Conservation (phyloP, 2,888 invertebrate genomes). For the Trissolcus brochymenae region DNA sequence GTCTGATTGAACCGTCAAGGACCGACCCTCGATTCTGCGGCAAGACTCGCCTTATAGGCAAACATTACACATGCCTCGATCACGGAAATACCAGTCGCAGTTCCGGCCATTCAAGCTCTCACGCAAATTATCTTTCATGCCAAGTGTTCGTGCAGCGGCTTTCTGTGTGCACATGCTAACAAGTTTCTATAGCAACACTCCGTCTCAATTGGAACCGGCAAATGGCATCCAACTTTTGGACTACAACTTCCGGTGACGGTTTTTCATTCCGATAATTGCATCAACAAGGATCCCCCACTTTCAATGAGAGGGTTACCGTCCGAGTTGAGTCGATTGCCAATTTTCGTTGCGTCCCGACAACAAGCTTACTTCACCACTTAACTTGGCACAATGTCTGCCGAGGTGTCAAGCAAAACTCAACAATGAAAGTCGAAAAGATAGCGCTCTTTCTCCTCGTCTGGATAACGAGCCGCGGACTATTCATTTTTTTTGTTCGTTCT, state of each 20-base stretch:
- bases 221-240: constrained; percentile 19
- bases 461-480: constrained; percentile 44
- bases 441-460: constrained; percentile 16
- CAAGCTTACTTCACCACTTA: constrained; percentile 42
- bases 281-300: not conserved
- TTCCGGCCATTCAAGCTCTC: constrained; percentile 60
- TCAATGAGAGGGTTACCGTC: constrained; percentile 1
- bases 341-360: constrained; percentile 17
- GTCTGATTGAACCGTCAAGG: constrained; percentile 67
- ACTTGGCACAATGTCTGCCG: constrained; percentile 32
- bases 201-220: constrained; percentile 35
- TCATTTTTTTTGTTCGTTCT: constrained; percentile 22
- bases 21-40: constrained; percentile 58
- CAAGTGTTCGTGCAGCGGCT: constrained; percentile 50
- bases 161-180: constrained; percentile 33
- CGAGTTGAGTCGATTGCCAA: constrained; percentile 14
- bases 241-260: constrained; percentile 35
- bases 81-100: constrained; percentile 62
- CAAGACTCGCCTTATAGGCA: constrained; percentile 57
- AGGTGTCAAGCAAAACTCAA: constrained; percentile 37
- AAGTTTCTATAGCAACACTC: constrained; percentile 53
- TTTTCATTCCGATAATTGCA: constrained; percentile 39
- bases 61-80: constrained; percentile 56
- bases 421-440: constrained; percentile 36
- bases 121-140: constrained; percentile 56